Conservation (phyloP, 2,888 invertebrate genomes). For the Brenthis daphne region DNA sequence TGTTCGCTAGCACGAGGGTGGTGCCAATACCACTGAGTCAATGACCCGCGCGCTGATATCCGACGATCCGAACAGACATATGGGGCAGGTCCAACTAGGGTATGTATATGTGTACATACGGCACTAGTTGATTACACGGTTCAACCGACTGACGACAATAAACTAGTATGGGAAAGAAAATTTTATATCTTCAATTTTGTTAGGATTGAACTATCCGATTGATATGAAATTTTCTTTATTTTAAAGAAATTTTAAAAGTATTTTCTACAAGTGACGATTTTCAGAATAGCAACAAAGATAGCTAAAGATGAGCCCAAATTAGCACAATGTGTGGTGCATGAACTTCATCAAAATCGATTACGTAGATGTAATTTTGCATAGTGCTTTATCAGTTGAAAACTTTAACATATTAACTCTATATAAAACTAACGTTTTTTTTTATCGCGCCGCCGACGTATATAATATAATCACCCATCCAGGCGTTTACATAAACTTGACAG, state of each 20-base stretch:
- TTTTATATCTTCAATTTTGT: neutral
- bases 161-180: slow-evolving; percentile 4
- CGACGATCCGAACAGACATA: slow-evolving; percentile 94
- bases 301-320: neutral
- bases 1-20: slow-evolving; percentile 94
- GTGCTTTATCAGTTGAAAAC: neutral
- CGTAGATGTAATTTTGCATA: slow-evolving; percentile 16
- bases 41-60: slow-evolving; percentile 97
- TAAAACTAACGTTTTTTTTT: slow-evolving; percentile 18
- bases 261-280: neutral
- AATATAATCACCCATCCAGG: slow-evolving; percentile 57
- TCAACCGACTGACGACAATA: slow-evolving; percentile 40
- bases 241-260: neutral
- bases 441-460: slow-evolving; percentile 9
- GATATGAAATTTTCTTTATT: neutral
- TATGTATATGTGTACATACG: slow-evolving; percentile 87
- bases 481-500: slow-evolving; percentile 63
- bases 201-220: neutral
- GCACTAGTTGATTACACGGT: slow-evolving; percentile 59
- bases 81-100: slow-evolving; percentile 97
- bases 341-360: neutral
- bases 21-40: slow-evolving; percentile 95
- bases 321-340: slow-evolving; percentile 18
- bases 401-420: neutral
- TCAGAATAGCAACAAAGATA: neutral